These are phyloP conservation scores for Sesamia inferens DNA, from an alignment of 2,888 invertebrate genomes.

Conservation along the genomic window DNA sequence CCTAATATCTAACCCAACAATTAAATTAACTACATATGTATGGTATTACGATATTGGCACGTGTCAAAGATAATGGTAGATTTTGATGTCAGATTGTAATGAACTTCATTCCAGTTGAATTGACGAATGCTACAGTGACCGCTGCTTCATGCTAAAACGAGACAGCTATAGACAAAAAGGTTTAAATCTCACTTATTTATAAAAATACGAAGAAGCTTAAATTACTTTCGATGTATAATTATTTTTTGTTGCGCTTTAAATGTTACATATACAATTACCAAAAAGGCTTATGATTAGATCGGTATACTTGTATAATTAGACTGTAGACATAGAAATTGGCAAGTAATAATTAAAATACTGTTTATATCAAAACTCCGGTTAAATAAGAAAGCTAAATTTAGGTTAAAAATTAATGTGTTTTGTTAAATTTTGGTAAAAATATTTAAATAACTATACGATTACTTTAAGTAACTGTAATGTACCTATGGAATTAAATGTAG, in stretches of 20 bases:
- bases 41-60: neutral
- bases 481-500: constrained; percentile 78
- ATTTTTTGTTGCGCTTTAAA: constrained; percentile 43
- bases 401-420: constrained; percentile 46
- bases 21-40: neutral
- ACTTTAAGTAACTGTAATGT: constrained; percentile 76
- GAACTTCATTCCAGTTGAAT: neutral
- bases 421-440: constrained; percentile 49
- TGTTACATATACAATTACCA: constrained; percentile 45
- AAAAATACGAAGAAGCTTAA: constrained; percentile 4
- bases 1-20: neutral
- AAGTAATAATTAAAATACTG: constrained; percentile 61
- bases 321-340: constrained; percentile 55
- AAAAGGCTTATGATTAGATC: constrained; percentile 63
- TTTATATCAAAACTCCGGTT: constrained; percentile 82
- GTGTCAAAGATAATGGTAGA: neutral
- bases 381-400: constrained; percentile 41
- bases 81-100: neutral
- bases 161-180: neutral
- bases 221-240: constrained; percentile 11
- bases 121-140: neutral
- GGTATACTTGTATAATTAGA: constrained; percentile 54
- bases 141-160: neutral
- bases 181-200: neutral
- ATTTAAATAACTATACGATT: constrained; percentile 56